These are phyloP conservation scores for Monodelphis domestica DNA, from an alignment of 2,797 vertebrate species.

Conservation along the genomic window DNA sequence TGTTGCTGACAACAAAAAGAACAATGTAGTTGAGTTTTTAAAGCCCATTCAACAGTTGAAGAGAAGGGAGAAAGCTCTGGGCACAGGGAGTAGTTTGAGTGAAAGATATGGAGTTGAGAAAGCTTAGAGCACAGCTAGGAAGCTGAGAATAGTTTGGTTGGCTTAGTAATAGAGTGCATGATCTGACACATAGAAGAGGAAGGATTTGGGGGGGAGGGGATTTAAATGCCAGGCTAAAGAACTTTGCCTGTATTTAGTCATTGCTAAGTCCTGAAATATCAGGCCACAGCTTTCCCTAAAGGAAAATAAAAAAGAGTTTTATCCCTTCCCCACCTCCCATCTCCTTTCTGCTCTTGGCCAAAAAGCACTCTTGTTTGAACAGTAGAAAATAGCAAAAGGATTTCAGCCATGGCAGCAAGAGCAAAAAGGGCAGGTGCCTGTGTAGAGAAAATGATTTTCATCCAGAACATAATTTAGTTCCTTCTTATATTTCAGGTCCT, in stretches of 20 bases:
- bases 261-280: background rate
- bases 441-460: background rate
- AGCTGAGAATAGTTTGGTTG: background rate
- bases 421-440: background rate
- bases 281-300: background rate
- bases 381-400: background rate
- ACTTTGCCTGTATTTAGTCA: background rate
- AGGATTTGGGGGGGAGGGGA: background rate
- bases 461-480: conserved; percentile 14
- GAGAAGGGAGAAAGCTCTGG: background rate
- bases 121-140: background rate
- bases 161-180: background rate
- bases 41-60: background rate
- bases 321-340: background rate
- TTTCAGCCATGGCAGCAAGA: background rate
- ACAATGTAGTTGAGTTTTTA: background rate
- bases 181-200: background rate
- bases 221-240: background rate
- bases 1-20: too few species aligned
- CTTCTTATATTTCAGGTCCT: background rate
- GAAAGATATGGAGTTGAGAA: background rate
- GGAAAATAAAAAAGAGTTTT: background rate
- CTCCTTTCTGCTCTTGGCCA: background rate
- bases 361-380: background rate
- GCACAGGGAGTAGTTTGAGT: background rate